Percentiles rank a stretch among this genome's conserved stretches.
phyloP scores from a whole-genome alignment of 2,888 invertebrate species.

The Heterodera filipjevi region DNA sequence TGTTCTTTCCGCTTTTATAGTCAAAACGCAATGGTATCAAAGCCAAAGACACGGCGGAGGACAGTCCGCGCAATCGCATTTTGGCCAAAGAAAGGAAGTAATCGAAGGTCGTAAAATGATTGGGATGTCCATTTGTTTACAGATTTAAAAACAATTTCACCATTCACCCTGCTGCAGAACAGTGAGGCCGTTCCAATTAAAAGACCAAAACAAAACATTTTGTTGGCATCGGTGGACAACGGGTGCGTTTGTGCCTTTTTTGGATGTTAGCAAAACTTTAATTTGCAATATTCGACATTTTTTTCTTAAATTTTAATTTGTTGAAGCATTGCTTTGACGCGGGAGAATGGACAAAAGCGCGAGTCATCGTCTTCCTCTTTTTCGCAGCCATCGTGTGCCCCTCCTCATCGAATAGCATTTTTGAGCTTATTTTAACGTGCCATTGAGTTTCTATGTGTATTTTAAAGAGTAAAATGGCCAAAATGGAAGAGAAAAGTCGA shows the following conservation, averaged over 20 bases:
- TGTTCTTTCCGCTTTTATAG: constrained; percentile 10
- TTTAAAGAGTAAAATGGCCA: constrained; percentile 1
- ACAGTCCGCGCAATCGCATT: constrained; percentile 45
- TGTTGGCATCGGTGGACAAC: constrained; percentile 63
- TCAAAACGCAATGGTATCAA: neutral
- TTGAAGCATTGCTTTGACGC: neutral
- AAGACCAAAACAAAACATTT: constrained; percentile 60
- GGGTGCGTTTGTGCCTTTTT: constrained; percentile 27
- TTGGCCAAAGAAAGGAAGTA: constrained; percentile 42
- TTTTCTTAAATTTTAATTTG: too few relatives aligned
- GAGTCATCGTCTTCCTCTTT: neutral
- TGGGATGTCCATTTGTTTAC: constrained; percentile 36
- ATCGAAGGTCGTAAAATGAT: constrained; percentile 36
- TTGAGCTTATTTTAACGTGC: too few relatives aligned
- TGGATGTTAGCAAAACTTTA: too few relatives aligned
- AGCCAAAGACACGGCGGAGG: constrained; percentile 7
- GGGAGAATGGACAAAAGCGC: neutral
- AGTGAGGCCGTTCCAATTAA: constrained; percentile 58
- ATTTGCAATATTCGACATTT: neutral
- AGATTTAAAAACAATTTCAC: constrained; percentile 50
- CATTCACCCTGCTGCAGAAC: constrained; percentile 53
- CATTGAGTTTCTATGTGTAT: neutral
- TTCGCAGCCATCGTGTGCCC: neutral
- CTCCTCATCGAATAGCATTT: too few relatives aligned
- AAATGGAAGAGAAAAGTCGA: constrained; percentile 49